These are phyloP conservation scores for Rhinogobio ventralis DNA, from an alignment of 2,797 vertebrate genomes.

Conservation along the genomic window DNA sequence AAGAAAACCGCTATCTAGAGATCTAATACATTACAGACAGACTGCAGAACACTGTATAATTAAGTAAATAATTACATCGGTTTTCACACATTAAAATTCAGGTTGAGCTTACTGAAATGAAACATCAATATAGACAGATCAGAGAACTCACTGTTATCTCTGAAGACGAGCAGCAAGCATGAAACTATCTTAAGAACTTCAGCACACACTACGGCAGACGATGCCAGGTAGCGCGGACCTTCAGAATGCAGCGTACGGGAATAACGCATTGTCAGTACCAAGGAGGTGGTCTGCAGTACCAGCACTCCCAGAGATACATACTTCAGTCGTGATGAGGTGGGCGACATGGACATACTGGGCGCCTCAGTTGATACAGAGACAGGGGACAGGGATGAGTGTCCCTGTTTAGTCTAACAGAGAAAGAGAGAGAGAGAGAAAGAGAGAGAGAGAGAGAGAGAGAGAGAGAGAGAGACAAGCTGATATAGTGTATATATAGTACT, in stretches of 20 bases:
- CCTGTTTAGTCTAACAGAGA: background rate
- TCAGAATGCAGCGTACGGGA: constrained; percentile 93
- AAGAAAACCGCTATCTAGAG: background rate
- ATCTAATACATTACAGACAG: background rate
- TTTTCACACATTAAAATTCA: background rate
- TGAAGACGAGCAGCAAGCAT: constrained; percentile 90
- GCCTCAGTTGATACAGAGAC: background rate
- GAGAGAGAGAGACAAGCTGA: background rate
- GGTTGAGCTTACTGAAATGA: background rate
- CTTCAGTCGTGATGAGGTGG: constrained; percentile 83
- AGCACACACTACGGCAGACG: constrained; percentile 93
- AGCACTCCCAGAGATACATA: constrained; percentile 94
- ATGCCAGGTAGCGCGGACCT: constrained; percentile 93
- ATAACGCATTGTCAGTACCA: constrained; percentile 97
- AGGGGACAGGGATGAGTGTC: background rate
- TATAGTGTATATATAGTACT: too few species aligned
- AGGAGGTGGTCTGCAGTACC: constrained; percentile 95
- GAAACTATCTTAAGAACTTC: constrained; percentile 93
- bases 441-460: background rate
- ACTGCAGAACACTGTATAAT: background rate
- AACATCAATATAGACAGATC: background rate
- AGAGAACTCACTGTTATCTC: constrained; percentile 81
- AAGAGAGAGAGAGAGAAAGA: constrained; percentile 17
- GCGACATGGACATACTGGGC: background rate
- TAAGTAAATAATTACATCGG: background rate